Conservation (phyloP, 2,797 vertebrate species). For the Hyperoplus immaculatus region DNA sequence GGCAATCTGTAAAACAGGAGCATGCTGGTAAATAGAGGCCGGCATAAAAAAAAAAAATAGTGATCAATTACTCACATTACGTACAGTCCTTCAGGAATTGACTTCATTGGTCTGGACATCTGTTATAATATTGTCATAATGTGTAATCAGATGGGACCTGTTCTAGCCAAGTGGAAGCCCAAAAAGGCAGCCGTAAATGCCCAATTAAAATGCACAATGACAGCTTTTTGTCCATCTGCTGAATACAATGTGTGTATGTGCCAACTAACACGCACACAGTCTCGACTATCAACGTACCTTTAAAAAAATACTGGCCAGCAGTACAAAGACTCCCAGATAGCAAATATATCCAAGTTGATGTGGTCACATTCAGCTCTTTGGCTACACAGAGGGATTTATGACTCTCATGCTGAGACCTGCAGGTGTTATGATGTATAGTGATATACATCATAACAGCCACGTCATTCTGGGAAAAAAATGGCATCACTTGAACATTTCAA, state of each 20-base stretch:
- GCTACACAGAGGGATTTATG: slow-evolving; percentile 59
- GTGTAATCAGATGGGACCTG: slow-evolving; percentile 98
- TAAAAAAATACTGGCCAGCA: slow-evolving; percentile 54
- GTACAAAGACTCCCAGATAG: slow-evolving; percentile 49
- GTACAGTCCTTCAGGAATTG: slow-evolving; percentile 97
- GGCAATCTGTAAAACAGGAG: slow-evolving; percentile 96
- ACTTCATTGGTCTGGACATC: slow-evolving; percentile 99
- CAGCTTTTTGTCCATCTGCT: slow-evolving; percentile 99
- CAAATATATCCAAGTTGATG: slow-evolving; percentile 45
- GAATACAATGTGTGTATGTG: slow-evolving; percentile 78
- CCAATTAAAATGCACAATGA: slow-evolving; percentile 97
- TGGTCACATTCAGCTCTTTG: slow-evolving; percentile 22
- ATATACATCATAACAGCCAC: slow-evolving; percentile 43
- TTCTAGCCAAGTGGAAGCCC: slow-evolving; percentile 94
- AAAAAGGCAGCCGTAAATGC: slow-evolving; percentile 95
- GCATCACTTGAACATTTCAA: slow-evolving; percentile 76
- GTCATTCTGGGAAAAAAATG: slow-evolving; percentile 55
- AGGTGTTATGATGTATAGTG: slow-evolving; percentile 38
- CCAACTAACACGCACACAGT: slow-evolving; percentile 23
- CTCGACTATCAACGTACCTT: slow-evolving; percentile 47
- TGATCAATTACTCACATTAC: slow-evolving; percentile 99
- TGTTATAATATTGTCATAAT: slow-evolving; percentile 99
- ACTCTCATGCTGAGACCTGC: slow-evolving; percentile 50
- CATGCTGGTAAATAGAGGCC: slow-evolving; percentile 94
- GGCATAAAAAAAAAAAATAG: slow-evolving; percentile 87